Percentiles rank a stretch among this genome's conserved stretches.
phyloP scores from a whole-genome alignment of 2,113 vertebrate genomes.

The Pogona vitticeps region DNA sequence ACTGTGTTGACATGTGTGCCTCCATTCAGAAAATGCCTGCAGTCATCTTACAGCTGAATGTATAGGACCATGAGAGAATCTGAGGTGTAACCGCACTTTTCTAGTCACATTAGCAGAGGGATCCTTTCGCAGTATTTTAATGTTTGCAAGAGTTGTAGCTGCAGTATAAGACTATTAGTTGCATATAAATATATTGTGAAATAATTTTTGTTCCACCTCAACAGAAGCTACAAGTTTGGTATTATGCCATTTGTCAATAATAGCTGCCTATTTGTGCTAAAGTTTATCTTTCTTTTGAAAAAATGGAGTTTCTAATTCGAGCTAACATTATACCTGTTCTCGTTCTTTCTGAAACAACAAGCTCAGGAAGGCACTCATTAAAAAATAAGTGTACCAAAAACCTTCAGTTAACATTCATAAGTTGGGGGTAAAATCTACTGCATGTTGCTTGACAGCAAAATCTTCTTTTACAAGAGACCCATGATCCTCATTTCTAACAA shows the following conservation, averaged over 20 bases:
- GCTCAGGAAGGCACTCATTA: conserved; percentile 60
- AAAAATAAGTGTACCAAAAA: neutral
- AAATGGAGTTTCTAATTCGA: conserved; percentile 13
- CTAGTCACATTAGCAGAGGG: conserved; percentile 21
- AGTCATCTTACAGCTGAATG: conserved; percentile 24
- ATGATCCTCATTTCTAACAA: conserved; percentile 16
- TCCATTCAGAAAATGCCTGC: conserved; percentile 33
- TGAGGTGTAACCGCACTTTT: conserved; percentile 49
- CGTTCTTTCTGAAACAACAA: conserved; percentile 38
- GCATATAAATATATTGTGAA: conserved; percentile 42
- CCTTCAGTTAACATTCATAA: conserved; percentile 17
- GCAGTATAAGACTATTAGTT: conserved; percentile 15
- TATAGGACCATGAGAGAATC: conserved; percentile 38
- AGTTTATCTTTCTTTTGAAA: conserved; percentile 20
- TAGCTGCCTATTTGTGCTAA: conserved; percentile 50
- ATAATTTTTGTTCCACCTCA: conserved; percentile 41
- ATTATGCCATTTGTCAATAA: conserved; percentile 41
- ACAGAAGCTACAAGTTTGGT: conserved; percentile 43
- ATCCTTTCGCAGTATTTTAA: conserved; percentile 52
- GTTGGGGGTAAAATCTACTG: conserved; percentile 36
- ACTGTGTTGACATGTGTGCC: neutral
- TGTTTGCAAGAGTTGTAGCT: conserved; percentile 50
- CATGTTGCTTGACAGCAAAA: conserved; percentile 13
- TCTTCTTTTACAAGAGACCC: conserved; percentile 37
- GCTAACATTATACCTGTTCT: conserved; percentile 26